phyloP scores from a whole-genome alignment of 2,113 vertebrate genomes.

The Rattus norvegicus region GRCr8 NC_086031.1:80222501-80223000 shows the following conservation, averaged over 20 bases:
- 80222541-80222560: neutral
- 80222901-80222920: neutral
- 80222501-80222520: neutral
- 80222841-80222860: neutral
- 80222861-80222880: neutral
- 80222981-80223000: neutral
- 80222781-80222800: neutral
- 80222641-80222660: neutral
- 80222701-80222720: too few relatives aligned
- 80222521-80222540: neutral
- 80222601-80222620: neutral
- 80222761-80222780: too few relatives aligned
- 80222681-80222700: too few relatives aligned
- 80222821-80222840: neutral
- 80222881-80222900: neutral
- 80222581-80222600: neutral
- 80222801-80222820: neutral
- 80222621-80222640: neutral
- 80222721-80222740: too few relatives aligned
- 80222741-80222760: too few relatives aligned
- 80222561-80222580: neutral
- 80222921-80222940: neutral
- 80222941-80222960: neutral
- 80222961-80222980: neutral
- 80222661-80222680: too few relatives aligned